These are phyloP conservation scores for Guaruba guarouba DNA, from an alignment of 2,113 vertebrate species.

Conservation along the genomic window DNA sequence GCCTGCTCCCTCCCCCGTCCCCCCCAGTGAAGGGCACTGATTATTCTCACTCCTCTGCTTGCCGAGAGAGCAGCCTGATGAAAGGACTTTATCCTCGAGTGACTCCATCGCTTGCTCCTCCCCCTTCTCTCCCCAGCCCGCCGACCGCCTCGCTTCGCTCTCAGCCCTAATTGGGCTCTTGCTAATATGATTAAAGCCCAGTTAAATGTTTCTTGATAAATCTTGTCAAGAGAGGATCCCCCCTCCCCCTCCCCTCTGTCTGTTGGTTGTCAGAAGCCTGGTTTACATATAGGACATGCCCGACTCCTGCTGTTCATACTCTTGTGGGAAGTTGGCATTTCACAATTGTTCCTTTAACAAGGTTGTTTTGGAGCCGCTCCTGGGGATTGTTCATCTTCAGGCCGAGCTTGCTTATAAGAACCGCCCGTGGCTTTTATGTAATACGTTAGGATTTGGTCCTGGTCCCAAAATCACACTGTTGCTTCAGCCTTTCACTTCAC, in stretches of 20 bases:
- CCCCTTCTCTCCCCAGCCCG: conserved; percentile 22
- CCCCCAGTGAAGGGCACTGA: conserved; percentile 38
- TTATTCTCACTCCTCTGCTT: conserved; percentile 49
- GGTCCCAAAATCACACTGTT: conserved; percentile 60
- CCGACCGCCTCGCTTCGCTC: conserved; percentile 35
- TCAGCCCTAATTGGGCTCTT: conserved; percentile 72
- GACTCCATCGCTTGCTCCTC: conserved; percentile 65
- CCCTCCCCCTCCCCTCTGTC: conserved; percentile 18
- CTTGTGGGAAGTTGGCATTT: conserved; percentile 60
- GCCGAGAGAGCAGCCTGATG: conserved; percentile 56
- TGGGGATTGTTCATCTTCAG: conserved; percentile 59
- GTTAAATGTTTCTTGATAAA: conserved; percentile 71
- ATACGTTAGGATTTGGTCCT: conserved; percentile 73
- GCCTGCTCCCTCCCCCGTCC: conserved; percentile 34
- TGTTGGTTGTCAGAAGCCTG: conserved; percentile 42
- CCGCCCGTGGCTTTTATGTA: conserved; percentile 73
- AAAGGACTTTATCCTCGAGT: conserved; percentile 77
- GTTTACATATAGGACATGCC: conserved; percentile 62
- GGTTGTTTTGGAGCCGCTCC: conserved; percentile 60
- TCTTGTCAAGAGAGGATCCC: conserved; percentile 62
- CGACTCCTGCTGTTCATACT: conserved; percentile 54
- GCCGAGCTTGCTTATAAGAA: conserved; percentile 56
- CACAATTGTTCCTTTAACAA: conserved; percentile 65
- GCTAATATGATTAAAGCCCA: conserved; percentile 76
- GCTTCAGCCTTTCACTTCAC: conserved; percentile 64